Percentiles rank a stretch among this genome's conserved stretches.
Conservation (phyloP, 2,797 vertebrate species). For the Ctenochaetus hawaiiensis region DNA sequence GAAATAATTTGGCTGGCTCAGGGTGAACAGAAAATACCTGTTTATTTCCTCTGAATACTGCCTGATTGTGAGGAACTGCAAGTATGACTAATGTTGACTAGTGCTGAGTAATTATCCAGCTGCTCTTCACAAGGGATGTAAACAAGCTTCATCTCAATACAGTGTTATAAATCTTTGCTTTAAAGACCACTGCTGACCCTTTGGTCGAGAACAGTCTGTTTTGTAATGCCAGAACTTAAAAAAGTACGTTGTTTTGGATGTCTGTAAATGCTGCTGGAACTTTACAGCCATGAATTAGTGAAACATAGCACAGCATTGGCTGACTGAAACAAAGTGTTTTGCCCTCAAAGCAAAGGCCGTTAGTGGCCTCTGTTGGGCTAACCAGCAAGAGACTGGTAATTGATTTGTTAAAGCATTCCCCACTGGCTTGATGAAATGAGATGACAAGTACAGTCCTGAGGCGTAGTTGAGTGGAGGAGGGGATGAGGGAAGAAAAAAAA, state of each 20-base stretch:
- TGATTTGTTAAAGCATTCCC: conserved; percentile 66
- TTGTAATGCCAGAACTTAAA: too few relatives aligned
- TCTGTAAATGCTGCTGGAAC: not conserved
- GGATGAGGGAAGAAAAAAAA: not conserved
- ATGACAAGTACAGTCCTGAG: conserved; percentile 61
- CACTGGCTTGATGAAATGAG: conserved; percentile 51
- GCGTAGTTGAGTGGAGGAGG: conserved; percentile 19
- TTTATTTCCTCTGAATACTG: conserved; percentile 41
- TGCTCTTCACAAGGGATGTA: conserved; percentile 26
- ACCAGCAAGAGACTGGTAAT: conserved; percentile 57
- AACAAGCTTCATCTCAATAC: too few relatives aligned
- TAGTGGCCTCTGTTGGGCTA: conserved; percentile 13
- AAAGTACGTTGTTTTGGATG: not conserved
- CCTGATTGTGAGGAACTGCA: conserved; percentile 48
- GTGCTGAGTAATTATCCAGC: conserved; percentile 46
- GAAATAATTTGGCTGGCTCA: conserved; percentile 4
- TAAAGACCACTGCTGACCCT: not conserved
- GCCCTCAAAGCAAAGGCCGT: not conserved
- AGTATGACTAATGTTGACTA: conserved; percentile 35
- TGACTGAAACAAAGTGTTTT: conserved; percentile 15
- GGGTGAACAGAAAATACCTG: conserved; percentile 7
- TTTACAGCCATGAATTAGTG: not conserved
- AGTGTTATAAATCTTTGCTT: too few relatives aligned
- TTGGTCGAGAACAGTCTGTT: too few relatives aligned
- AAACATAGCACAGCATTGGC: conserved; percentile 8